Evolutionary conservation across 2,888 invertebrate species (phyloP), one percentile per base, ranked within the genome.

Genomic region (Heliconius cydno): DNA sequence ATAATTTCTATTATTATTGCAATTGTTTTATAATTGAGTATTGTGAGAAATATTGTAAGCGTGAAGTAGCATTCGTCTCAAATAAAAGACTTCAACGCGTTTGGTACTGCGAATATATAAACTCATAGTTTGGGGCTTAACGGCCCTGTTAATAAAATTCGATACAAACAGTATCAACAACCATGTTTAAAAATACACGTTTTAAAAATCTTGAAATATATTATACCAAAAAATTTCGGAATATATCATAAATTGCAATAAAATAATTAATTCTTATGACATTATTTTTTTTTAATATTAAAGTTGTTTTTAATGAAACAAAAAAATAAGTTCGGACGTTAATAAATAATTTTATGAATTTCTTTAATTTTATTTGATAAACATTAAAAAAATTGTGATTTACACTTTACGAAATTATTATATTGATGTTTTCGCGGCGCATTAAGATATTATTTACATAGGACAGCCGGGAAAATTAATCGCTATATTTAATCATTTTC

Each of bases 61-160:
- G 60, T 78, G 38, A 78, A 80, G 57, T 7, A 67, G 71, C 65
- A 72, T 74, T 76, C 71, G 65, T 67, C 46, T 68, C 70, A 78
- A 75, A 81, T 81, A 83, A 86, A 86, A 87, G 87, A 86, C 83
- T 82, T 87, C 86, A 86, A 87, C 87, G 87, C 80, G 84, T 80
- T 65, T 76, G 73, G 82, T 76, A 22, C n/a, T 41, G 71, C 77
- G 66, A 65, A 65, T 30, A 65, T 30, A 65, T 77, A 65, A 77
- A 74, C 41, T 74, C 67, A 34, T 74, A 73, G 73, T n/a, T 57
- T 52, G 67, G 28, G 10, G 25, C 52, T 52, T 60, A 60, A 34
- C n/a, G 34, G 34, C 73, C n/a, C 9, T 13, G 60, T 22, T 25
- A n/a, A 38, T 25, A 34, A 72, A 72, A 73, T 57, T 60, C 6